Evolutionary conservation across 2,888 invertebrate species (phyloP).

Genomic region (Caenorhabditis sulstoni): DNA sequence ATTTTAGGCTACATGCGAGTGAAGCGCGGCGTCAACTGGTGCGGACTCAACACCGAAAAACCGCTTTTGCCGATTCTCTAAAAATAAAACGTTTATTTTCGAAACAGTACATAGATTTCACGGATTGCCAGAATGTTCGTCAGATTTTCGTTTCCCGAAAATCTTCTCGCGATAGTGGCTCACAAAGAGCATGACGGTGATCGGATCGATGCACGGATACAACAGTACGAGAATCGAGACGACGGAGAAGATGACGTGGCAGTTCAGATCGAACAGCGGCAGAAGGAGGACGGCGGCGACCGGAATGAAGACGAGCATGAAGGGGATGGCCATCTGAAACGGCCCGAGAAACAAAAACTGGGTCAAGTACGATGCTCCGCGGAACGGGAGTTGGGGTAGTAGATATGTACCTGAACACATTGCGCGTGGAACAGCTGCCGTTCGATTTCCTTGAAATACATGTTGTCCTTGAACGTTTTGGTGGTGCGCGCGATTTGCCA

Average conservation of each 20-base stretch:
- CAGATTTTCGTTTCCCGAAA: neutral
- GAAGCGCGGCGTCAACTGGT: constrained; percentile 50
- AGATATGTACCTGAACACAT: constrained; percentile 4
- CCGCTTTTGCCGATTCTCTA: constrained; percentile 44
- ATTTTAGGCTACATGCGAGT: constrained; percentile 43
- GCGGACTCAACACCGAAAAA: constrained; percentile 48
- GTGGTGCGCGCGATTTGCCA: neutral
- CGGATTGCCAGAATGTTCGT: too few species aligned
- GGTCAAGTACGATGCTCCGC: too few species aligned
- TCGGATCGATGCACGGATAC: constrained; percentile 28
- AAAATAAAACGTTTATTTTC: too few species aligned
- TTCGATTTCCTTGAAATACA: neutral
- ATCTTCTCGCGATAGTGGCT: constrained; percentile 3
- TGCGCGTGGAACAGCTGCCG: constrained; percentile 14
- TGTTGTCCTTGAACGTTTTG: neutral
- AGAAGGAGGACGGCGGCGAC: constrained; percentile 8
- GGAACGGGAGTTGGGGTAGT: too few species aligned
- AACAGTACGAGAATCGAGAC: constrained; percentile 7
- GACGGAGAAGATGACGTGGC: constrained; percentile 17
- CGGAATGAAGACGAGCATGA: constrained; percentile 9
- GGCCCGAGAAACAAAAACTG: too few species aligned
- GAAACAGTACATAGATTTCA: too few species aligned
- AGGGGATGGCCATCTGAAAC: constrained; percentile 17
- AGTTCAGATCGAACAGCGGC: constrained; percentile 12
- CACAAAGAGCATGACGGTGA: constrained; percentile 15